A percentile compares a stretch with the other conserved stretches of the same genome.
Evolutionary conservation across 1,140 invertebrate species (phyloP).

Genomic region (Chlorops oryzae): DNA sequence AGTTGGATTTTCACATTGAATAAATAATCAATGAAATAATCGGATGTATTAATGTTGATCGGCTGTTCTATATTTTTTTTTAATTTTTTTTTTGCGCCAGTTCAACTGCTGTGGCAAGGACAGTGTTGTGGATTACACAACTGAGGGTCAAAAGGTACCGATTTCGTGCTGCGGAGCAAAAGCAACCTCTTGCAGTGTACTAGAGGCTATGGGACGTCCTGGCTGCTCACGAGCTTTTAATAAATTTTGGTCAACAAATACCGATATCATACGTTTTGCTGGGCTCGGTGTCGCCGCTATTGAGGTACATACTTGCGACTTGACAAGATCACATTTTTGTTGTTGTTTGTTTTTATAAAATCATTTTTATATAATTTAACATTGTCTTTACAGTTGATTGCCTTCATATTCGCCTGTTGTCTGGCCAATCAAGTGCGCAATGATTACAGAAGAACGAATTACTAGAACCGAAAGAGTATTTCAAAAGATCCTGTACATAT

Average conservation of each 20-base stretch:
- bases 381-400: conserved; percentile 25
- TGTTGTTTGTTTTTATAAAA: background rate
- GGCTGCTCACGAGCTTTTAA: conserved; percentile 49
- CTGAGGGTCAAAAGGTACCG: conserved; percentile 18
- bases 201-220: conserved; percentile 31
- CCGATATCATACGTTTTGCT: conserved; percentile 56
- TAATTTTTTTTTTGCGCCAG: conserved; percentile 47
- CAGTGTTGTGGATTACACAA: conserved; percentile 47
- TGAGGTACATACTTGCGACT: conserved; percentile 58
- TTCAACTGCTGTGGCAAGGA: conserved; percentile 59
- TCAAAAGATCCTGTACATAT: too few species aligned
- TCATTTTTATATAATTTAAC: background rate
- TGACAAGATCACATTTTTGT: too few species aligned
- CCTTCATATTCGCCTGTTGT: conserved; percentile 42
- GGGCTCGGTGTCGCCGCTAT: conserved; percentile 61
- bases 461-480: too few species aligned
- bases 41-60: too few species aligned
- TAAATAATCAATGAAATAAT: too few species aligned
- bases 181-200: conserved; percentile 34
- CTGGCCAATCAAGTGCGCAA: conserved; percentile 42
- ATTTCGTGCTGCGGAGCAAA: conserved; percentile 47
- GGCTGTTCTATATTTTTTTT: too few species aligned
- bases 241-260: conserved; percentile 48
- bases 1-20: conserved; percentile 11
- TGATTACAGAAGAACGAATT: conserved; percentile 21